Percentiles rank a stretch among this genome's conserved stretches.
Evolutionary conservation across 2,113 vertebrate species (phyloP).

Genomic region (Myrmophylax atrothorax): DNA sequence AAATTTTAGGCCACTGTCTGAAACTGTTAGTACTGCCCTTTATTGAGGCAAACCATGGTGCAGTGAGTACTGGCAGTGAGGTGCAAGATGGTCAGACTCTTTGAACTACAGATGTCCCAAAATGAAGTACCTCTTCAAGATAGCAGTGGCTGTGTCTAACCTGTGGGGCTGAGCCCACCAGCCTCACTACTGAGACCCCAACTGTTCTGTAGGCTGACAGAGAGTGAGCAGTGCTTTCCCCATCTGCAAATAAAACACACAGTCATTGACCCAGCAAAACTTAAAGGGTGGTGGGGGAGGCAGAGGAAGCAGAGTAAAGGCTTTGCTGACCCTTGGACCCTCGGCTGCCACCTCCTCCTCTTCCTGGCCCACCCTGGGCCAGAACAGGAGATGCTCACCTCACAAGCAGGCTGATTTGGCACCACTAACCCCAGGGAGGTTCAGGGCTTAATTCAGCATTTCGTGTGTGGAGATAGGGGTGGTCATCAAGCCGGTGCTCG

Average conservation of each 20-base stretch:
- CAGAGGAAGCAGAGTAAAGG: background rate
- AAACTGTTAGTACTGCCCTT: background rate
- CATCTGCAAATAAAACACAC: background rate
- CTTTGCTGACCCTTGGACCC: background rate
- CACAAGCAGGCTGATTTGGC: background rate
- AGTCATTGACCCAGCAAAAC: rapidly evolving
- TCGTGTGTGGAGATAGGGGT: background rate
- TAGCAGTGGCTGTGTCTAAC: background rate
- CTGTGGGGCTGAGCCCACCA: background rate
- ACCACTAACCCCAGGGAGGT: background rate
- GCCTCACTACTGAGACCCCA: rapidly evolving
- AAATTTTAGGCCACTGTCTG: rapidly evolving
- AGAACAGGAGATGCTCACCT: background rate
- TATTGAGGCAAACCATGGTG: background rate
- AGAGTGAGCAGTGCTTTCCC: background rate
- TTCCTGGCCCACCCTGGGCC: background rate
- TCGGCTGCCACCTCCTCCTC: background rate
- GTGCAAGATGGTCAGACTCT: background rate
- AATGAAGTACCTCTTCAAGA: background rate
- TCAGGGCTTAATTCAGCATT: background rate
- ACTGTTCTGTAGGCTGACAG: background rate
- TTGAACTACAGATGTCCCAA: background rate
- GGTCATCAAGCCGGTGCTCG: background rate
- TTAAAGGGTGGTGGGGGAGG: background rate
- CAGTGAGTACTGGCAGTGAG: background rate